phyloP scores from a whole-genome alignment of 2,888 invertebrate species.

The Gryllus longicercus region DNA sequence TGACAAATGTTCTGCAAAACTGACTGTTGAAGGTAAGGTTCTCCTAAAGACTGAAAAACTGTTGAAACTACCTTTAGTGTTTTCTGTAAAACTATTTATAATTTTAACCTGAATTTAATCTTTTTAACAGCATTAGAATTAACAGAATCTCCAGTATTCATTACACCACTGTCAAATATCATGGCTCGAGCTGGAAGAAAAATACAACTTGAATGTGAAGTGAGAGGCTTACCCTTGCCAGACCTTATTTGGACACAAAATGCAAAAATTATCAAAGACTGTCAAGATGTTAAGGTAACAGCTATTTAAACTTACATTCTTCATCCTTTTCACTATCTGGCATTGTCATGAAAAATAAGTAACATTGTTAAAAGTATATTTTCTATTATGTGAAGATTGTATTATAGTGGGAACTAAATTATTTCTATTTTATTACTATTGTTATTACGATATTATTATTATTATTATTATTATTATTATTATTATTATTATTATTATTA shows the following conservation, averaged over 20 bases:
- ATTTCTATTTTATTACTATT: no score
- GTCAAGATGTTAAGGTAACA: conserved; percentile 60
- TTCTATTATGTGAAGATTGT: no score
- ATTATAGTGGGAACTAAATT: no score
- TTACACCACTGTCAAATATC: conserved; percentile 62
- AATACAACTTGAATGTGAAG: conserved; percentile 66
- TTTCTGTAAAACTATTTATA: neutral
- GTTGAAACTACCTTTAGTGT: neutral
- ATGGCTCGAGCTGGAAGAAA: conserved; percentile 71
- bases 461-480: no score
- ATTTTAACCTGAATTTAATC: conserved; percentile 26
- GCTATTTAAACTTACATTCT: neutral
- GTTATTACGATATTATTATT: no score
- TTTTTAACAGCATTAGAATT: conserved; percentile 56
- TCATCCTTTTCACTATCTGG: no score
- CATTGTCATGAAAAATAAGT: no score
- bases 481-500: no score
- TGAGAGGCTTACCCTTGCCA: conserved; percentile 62
- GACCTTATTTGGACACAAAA: conserved; percentile 65
- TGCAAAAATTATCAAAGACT: conserved; percentile 60
- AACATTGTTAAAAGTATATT: no score
- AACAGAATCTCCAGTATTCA: conserved; percentile 60
- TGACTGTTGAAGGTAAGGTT: conserved; percentile 65
- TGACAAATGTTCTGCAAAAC: conserved; percentile 60
- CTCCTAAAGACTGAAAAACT: neutral